Percentiles rank a stretch among this genome's conserved stretches.
Conservation (phyloP, 2,113 vertebrate species). For the Pterocles orientalis region DNA sequence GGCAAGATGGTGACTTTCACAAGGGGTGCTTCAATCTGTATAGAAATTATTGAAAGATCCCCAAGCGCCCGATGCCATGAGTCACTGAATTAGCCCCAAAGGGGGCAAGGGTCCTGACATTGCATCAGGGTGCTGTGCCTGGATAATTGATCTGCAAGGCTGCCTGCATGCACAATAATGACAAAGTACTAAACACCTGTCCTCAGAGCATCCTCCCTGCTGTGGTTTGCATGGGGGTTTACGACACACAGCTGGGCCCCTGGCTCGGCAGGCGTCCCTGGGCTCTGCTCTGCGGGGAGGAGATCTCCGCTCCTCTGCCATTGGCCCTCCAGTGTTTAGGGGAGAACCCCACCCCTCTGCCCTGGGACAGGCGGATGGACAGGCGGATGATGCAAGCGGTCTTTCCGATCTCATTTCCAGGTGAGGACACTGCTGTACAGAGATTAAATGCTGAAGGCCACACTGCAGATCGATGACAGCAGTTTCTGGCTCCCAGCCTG, state of each 20-base stretch:
- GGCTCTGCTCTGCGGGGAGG: slow-evolving; percentile 34
- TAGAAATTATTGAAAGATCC: not conserved
- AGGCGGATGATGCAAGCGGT: slow-evolving; percentile 39
- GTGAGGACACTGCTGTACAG: slow-evolving; percentile 10
- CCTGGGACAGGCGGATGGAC: not conserved
- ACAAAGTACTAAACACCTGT: not conserved
- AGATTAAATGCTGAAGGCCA: slow-evolving; percentile 56
- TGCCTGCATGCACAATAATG: not conserved
- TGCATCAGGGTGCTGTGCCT: not conserved
- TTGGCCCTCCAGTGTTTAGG: slow-evolving; percentile 16
- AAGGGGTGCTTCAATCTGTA: not conserved
- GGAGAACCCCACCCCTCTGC: slow-evolving; percentile 15
- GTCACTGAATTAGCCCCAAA: not conserved
- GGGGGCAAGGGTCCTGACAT: not conserved
- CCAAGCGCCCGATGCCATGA: not conserved
- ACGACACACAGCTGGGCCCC: not conserved
- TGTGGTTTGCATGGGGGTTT: not conserved
- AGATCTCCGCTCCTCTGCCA: slow-evolving; percentile 10
- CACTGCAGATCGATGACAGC: not conserved
- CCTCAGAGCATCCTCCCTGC: not conserved
- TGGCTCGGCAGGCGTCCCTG: not conserved
- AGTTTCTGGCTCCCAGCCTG: not conserved
- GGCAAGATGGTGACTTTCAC: not conserved
- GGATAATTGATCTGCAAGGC: not conserved
- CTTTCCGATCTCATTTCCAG: not conserved